Conservation (phyloP, 2,797 vertebrate genomes). For the Neosilurus mollespiculum region DNA sequence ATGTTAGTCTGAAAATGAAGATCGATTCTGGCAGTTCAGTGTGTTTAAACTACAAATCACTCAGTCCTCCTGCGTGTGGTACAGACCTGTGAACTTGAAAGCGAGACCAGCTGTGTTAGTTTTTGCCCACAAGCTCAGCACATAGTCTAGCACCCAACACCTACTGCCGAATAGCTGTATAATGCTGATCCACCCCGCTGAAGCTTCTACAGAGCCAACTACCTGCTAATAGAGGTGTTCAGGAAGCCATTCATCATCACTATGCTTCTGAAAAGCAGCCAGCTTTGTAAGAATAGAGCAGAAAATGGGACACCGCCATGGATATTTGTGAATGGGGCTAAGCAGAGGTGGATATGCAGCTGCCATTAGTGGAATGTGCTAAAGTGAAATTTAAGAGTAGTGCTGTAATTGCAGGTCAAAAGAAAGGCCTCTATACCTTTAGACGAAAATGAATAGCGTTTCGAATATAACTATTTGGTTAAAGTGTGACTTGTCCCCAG, state of each 20-base stretch:
- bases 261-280: slow-evolving; percentile 46
- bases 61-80: not conserved
- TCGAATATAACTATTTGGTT: not conserved
- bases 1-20: not conserved
- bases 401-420: slow-evolving; percentile 3
- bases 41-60: not conserved
- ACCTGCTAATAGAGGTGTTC: slow-evolving; percentile 44
- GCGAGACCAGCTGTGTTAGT: not conserved
- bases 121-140: slow-evolving; percentile 6
- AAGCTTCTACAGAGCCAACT: slow-evolving; percentile 46
- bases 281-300: slow-evolving; percentile 36
- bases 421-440: slow-evolving; percentile 14
- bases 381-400: slow-evolving; percentile 15
- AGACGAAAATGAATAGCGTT: not conserved
- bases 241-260: slow-evolving; percentile 49
- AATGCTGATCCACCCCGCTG: slow-evolving; percentile 18
- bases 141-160: slow-evolving; percentile 17
- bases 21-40: not conserved
- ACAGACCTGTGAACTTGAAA: not conserved
- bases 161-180: slow-evolving; percentile 33
- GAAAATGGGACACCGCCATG: slow-evolving; percentile 13
- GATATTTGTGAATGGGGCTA: slow-evolving; percentile 17
- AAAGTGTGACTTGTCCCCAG: not conserved
- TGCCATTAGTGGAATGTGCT: not conserved
- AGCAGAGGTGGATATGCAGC: slow-evolving; percentile 7